Base-by-base conservation (phyloP, 2,888 invertebrate species). In the Crematogaster levior region DNA sequence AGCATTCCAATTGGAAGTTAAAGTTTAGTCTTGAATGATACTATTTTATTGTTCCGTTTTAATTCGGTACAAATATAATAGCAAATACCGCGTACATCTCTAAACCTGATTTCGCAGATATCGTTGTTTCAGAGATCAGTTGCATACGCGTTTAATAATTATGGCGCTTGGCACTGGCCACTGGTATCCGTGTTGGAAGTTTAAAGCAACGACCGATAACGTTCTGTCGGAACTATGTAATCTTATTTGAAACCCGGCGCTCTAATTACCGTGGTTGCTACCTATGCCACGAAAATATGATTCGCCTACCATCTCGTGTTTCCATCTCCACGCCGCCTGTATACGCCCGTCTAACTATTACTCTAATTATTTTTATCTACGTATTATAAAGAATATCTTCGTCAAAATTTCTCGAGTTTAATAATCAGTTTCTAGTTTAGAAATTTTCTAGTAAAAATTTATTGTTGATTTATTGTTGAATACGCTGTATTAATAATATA, bases 231-330 rank as follows among this genome's bases (percentile, higher is more conserved):
- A 85, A 80, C 80, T 83, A 72, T 75, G 84, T 85, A 84, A 85
- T 80, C 84, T 85, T 84, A 85, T 84, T 84, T 77, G 79, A 73
- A 70, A 82, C 70, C 27, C 48, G 66, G 27, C 80, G 70, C 74
- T 85, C 80, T 84, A 84, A 85, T 85, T 85, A 85, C 85, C 51
- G 80, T 27, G 72, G 81, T 63, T 75, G 84, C 80, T 79, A 74
- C 82, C 80, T 81, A 60, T 75, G 79, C 74, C 48, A 77, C 65
- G 79, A 85, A 85, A 85, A 84, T 84, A 84, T 82, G 80, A 85
- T 82, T 85, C 56, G 46, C 51, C 56, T 63, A 51, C 65, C 56
- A 82, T 61, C 43, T 81, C 81, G 53, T 51, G 61, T 74, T 80
- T 66, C 80, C 51, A 58, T 56, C 61, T 72, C 63, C 18, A 40